Percentiles rank a stretch among this genome's conserved stretches.
These are phyloP conservation scores for Paedocypris micromegethes DNA, from an alignment of 2,797 vertebrate genomes.

Conservation along the genomic window DNA sequence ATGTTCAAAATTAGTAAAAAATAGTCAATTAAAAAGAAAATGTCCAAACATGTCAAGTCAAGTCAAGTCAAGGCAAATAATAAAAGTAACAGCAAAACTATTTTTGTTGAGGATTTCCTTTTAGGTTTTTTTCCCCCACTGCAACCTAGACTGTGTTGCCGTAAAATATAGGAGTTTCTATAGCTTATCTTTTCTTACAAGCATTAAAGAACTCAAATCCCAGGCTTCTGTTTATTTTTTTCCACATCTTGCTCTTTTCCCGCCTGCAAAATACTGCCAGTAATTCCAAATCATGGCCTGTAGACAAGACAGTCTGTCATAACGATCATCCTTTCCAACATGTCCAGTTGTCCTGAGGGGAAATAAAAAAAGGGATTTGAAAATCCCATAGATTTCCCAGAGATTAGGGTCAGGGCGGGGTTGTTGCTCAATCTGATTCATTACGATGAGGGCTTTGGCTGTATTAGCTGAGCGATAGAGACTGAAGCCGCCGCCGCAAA, in stretches of 20 bases:
- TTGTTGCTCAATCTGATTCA: slow-evolving; percentile 74
- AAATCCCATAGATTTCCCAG: slow-evolving; percentile 62
- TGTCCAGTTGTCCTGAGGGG: slow-evolving; percentile 28
- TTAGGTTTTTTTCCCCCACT: no score
- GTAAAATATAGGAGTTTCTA: slow-evolving; percentile 9
- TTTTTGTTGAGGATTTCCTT: not conserved
- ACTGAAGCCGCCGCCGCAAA: slow-evolving; percentile 54
- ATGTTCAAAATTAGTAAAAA: no score
- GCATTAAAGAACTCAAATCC: slow-evolving; percentile 36
- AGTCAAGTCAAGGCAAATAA: no score
- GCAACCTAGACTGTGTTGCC: no score
- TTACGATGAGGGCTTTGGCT: slow-evolving; percentile 70
- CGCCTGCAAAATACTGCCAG: slow-evolving; percentile 40
- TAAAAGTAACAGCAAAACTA: slow-evolving; percentile 9
- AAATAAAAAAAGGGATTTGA: slow-evolving; percentile 49
- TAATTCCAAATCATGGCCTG: slow-evolving; percentile 48
- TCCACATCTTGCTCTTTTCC: not conserved
- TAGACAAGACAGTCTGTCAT: slow-evolving; percentile 51
- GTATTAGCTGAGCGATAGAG: slow-evolving; percentile 61
- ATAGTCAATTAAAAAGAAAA: no score
- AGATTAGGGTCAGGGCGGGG: slow-evolving; percentile 70
- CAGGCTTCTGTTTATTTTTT: slow-evolving; percentile 11
- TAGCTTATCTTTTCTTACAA: slow-evolving; percentile 34
- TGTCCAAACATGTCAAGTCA: no score
- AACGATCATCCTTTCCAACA: slow-evolving; percentile 56